Evolutionary conservation across 1,140 invertebrate genomes (phyloP).

Genomic region (Nephotettix cincticeps): DNA sequence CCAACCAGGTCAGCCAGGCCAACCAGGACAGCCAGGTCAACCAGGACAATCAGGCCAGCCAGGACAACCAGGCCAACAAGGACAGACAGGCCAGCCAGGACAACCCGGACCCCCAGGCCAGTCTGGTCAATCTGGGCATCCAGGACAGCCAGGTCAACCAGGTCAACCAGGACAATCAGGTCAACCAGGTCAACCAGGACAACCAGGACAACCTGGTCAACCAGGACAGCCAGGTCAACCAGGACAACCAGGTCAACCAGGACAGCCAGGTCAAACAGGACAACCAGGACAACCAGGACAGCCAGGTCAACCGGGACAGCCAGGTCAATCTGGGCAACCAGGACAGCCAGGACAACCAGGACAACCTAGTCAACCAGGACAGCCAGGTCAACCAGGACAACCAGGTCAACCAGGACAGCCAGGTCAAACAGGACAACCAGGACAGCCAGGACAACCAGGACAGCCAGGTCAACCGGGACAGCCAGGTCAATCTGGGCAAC

Average conservation of each 20-base stretch:
- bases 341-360: conserved; percentile 3
- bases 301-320: conserved; percentile 6
- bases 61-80: too few relatives aligned
- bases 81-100: too few relatives aligned
- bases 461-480: neutral
- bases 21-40: too few relatives aligned
- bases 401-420: conserved; percentile 19
- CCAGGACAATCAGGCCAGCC: too few relatives aligned
- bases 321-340: conserved; percentile 10
- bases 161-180: neutral
- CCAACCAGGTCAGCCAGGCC: too few relatives aligned
- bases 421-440: conserved; percentile 4
- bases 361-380: neutral
- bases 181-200: conserved; percentile 2
- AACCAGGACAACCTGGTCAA: too few relatives aligned
- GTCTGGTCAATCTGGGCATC: neutral
- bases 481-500: neutral
- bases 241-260: neutral
- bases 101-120: conserved; percentile 2
- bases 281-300: conserved; percentile 19
- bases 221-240: neutral
- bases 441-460: conserved; percentile 1
- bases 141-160: conserved; percentile 8
- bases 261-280: neutral
- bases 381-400: conserved; percentile 25